Conservation (phyloP, 2,797 vertebrate genomes). For the Jordanella pulchra region DNA sequence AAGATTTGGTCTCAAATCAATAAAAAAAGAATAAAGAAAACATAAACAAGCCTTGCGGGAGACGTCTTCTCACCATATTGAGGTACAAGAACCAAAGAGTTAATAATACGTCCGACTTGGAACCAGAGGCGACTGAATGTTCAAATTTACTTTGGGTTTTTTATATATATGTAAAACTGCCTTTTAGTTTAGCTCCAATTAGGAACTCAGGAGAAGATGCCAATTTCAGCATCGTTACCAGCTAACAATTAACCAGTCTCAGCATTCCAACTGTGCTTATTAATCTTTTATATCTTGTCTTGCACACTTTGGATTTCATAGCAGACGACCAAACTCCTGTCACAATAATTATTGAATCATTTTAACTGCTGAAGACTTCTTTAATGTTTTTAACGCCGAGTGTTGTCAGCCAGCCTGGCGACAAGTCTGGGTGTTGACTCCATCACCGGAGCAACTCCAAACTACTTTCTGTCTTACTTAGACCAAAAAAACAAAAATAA, state of each 20-base stretch:
- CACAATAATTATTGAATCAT: background rate
- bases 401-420: background rate
- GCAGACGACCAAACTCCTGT: background rate
- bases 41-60: background rate
- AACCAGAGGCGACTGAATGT: background rate
- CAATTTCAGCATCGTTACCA: background rate
- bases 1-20: background rate
- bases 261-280: conserved; percentile 6
- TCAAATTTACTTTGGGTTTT: background rate
- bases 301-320: background rate
- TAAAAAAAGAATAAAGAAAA: background rate
- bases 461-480: background rate
- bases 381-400: background rate
- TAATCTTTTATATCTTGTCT: conserved; percentile 6
- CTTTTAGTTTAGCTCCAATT: background rate
- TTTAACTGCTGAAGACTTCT: conserved; percentile 2
- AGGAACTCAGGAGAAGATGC: background rate
- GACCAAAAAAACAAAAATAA: background rate
- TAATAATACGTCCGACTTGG: background rate
- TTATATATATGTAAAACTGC: background rate
- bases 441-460: background rate
- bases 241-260: background rate
- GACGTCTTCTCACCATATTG: background rate
- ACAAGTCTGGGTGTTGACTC: background rate
- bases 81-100: background rate